Evolutionary conservation across 2,888 invertebrate genomes (phyloP).

Genomic region (Apomyelois bistriatella): DNA sequence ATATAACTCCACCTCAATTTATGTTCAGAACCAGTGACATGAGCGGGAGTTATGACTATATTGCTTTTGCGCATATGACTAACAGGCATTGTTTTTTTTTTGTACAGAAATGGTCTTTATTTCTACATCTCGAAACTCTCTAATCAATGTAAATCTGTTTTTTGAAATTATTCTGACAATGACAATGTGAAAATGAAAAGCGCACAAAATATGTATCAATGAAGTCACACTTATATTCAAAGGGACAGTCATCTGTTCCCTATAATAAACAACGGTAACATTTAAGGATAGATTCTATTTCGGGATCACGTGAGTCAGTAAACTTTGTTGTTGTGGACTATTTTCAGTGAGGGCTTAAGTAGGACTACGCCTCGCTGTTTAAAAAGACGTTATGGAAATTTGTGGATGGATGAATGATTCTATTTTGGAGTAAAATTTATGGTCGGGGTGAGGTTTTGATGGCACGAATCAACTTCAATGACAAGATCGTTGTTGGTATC

Average conservation of each 20-base stretch:
- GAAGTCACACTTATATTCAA: constrained; percentile 5
- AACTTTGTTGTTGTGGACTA: constrained; percentile 23
- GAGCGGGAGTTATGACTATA: background rate
- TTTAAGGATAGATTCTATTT: constrained; percentile 19
- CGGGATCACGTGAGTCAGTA: constrained; percentile 21
- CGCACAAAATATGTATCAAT: background rate
- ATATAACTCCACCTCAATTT: background rate
- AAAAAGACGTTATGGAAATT: constrained; percentile 9
- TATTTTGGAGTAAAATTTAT: background rate
- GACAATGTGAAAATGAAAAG: constrained; percentile 4
- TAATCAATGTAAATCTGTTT: no score
- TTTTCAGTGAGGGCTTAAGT: constrained; percentile 15
- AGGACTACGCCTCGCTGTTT: constrained; percentile 19
- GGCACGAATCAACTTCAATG: no score
- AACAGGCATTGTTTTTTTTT: background rate
- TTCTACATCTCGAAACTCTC: no score
- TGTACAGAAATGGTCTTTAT: no score
- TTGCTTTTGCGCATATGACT: background rate
- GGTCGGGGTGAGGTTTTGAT: background rate
- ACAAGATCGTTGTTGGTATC: no score
- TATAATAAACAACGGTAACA: constrained; percentile 3
- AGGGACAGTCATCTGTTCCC: constrained; percentile 8
- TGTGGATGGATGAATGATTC: constrained; percentile 5
- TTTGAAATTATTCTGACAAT: no score
- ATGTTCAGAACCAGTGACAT: background rate